Base-by-base conservation (phyloP, 2,888 invertebrate species). In the Drosophila melanosoma region DNA sequence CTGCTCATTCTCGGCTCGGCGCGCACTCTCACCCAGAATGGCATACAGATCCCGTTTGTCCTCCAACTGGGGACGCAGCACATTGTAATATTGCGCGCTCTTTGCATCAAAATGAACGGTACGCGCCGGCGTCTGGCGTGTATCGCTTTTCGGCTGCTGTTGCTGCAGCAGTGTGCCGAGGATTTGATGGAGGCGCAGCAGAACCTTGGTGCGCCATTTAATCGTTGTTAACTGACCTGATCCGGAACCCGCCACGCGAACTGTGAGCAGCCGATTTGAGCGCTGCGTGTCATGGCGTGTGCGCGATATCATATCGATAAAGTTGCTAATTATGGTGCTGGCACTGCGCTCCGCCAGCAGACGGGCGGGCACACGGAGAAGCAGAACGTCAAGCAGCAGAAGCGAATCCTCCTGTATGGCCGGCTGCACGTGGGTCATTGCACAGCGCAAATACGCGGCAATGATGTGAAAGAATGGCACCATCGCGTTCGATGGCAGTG, bases 381-480 rank as follows among this genome's bases (percentile, higher is more conserved):
- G 92, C n/a, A 98, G 94, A 49, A 96, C 94, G 90, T 98, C 98
- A 23, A 98, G 93, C 77, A 98, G 95, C 1, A 95, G 91, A 0
- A 98, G 93, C 0, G 98, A 97, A 92, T 98, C 98, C 91, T 97
- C 96, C 91, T 97, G 97, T 74, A 98, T 96, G 58, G 94, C 94
- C 15, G 94, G 94, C 91, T 97, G 95, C 69, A 98, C 96, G 87
- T 98, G 97, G 0, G 98, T 98, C 97, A 98, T 97, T 0, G 97
- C 96, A 93, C 98, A 98, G 61, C 96, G 95, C 54, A 98, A 92
- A 92, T 97, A 97, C 1, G 97, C 96, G 26, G 96, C 95, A 70
- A 98, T 93, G 8, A 96, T 94, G 73, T 96, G 95, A 90, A 96
- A 96, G 91, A 97, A 97, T 12, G 98, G 97, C 48, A 84, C 79